Evolutionary conservation across 2,113 vertebrate species (phyloP), one percentile per base, ranked within the genome.

Genomic region (Albula glossodonta): DNA sequence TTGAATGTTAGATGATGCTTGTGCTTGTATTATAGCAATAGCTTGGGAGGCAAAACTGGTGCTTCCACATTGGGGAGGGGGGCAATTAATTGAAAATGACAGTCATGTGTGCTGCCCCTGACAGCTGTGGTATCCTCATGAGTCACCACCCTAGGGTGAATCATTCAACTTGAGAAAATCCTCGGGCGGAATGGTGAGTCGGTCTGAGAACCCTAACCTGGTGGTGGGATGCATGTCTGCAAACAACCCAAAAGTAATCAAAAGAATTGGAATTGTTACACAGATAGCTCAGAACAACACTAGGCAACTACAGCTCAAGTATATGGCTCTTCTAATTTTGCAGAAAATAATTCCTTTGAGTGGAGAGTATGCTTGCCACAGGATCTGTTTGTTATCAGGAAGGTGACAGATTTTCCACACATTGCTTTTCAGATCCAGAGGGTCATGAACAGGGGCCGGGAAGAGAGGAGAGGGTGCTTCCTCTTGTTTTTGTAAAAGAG

Each of bases 401-500:
- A 78, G n/a, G 74, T 78, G 49, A 52, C 63, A 66, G 48, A 63
- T 19, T 51, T 51, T 74, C 63, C 83, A 70, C n/a, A 57, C 49
- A 12, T 13, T 48, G 50, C 48, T 19, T 51, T 49, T 83, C 13
- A 78, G 70, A 25, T 25, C 74, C n/a, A 31, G 19, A 48, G n/a
- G n/a, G 41, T 41, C 74, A 48, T n/a, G n/a, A 2, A 82, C 48
- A 10, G 22, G 63, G 63, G 50, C 49, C 6, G 17, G 31, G 41
- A 78, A 78, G 74, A 78, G 70, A 25, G n/a, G 22, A 77, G 22
- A 77, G 48, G 60, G 48, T 22, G 49, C 49, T 50, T 70, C 41
- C 19, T 84, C 60, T 48, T 74, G 83, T 41, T 63, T 83, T 60
- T 22, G 8, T 17, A 74, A 11, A 66, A 74, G 60, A 66, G 83